A percentile compares a stretch with the other conserved stretches of the same genome.
Conservation (phyloP, 2,888 invertebrate genomes). For the Eristalis tenax region DNA sequence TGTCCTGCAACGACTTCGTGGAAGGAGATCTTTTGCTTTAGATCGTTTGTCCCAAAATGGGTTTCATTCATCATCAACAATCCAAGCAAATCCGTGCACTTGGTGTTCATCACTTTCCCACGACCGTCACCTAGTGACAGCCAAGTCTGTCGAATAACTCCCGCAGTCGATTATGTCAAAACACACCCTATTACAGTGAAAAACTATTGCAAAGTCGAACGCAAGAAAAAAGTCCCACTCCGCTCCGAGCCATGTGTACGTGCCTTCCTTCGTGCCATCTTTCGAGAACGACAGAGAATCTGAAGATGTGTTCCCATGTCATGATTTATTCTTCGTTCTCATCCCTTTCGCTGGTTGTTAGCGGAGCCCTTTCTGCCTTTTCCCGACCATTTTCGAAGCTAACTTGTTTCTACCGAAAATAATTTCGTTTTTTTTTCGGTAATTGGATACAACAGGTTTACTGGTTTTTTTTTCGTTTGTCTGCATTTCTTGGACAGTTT, state of each 20-base stretch:
- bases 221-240: not conserved
- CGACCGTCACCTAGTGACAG: not conserved
- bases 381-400: constrained; percentile 20
- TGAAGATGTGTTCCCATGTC: constrained; percentile 21
- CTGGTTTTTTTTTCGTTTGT: not conserved
- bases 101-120: too few relatives aligned
- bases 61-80: too few relatives aligned
- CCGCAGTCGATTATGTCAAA: not conserved
- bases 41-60: too few relatives aligned
- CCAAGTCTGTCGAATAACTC: not conserved
- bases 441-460: constrained; percentile 67
- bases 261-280: not conserved
- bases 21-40: too few relatives aligned
- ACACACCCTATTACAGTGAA: not conserved
- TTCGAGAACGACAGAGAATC: not conserved
- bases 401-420: constrained; percentile 55
- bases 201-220: not conserved
- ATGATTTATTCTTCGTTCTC: constrained; percentile 45
- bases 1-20: too few relatives aligned
- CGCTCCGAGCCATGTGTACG: constrained; percentile 1
- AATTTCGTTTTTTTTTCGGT: constrained; percentile 41
- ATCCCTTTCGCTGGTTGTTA: constrained; percentile 48
- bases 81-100: too few relatives aligned
- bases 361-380: constrained; percentile 45
- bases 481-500: not conserved